Evolutionary conservation across 2,888 invertebrate genomes (phyloP).

Genomic region (Lapara coniferarum): DNA sequence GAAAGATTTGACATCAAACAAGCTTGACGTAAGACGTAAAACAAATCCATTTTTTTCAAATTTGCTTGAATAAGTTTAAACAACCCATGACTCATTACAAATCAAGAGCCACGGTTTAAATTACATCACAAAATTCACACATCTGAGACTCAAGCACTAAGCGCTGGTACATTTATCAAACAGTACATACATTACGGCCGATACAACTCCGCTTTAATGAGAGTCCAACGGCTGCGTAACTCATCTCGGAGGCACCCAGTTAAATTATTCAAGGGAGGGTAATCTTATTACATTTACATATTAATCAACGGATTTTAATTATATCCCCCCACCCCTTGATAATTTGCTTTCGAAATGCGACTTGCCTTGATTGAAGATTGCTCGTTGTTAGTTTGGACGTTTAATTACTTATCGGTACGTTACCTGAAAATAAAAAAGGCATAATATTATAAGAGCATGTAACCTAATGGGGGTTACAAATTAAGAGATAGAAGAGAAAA

Average conservation of each 20-base stretch:
- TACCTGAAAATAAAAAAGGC: conserved; percentile 62
- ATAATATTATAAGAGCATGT: too few relatives aligned
- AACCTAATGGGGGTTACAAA: background rate
- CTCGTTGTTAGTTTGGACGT: conserved; percentile 43
- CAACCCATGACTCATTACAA: too few relatives aligned
- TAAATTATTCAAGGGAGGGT: conserved; percentile 95
- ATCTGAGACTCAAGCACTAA: background rate
- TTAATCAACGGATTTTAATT: conserved; percentile 99
- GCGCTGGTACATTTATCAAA: conserved; percentile 64
- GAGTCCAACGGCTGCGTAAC: conserved; percentile 76
- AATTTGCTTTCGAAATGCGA: conserved; percentile 82
- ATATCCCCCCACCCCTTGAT: conserved; percentile 87
- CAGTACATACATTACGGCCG: conserved; percentile 61
- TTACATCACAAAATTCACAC: too few relatives aligned
- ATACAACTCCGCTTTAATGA: conserved; percentile 72
- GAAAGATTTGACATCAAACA: too few relatives aligned
- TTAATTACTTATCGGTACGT: conserved; percentile 50
- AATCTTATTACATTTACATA: conserved; percentile 99
- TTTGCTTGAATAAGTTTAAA: too few relatives aligned
- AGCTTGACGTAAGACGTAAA: too few relatives aligned
- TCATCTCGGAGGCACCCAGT: conserved; percentile 75
- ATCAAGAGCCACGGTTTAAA: too few relatives aligned
- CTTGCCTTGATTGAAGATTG: conserved; percentile 75
- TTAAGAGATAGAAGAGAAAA: too few relatives aligned
- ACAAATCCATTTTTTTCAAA: too few relatives aligned